Evolutionary conservation across 92 coral and sea anemone genomes (phyloP).

Genomic region (Actinernus sp.): DNA sequence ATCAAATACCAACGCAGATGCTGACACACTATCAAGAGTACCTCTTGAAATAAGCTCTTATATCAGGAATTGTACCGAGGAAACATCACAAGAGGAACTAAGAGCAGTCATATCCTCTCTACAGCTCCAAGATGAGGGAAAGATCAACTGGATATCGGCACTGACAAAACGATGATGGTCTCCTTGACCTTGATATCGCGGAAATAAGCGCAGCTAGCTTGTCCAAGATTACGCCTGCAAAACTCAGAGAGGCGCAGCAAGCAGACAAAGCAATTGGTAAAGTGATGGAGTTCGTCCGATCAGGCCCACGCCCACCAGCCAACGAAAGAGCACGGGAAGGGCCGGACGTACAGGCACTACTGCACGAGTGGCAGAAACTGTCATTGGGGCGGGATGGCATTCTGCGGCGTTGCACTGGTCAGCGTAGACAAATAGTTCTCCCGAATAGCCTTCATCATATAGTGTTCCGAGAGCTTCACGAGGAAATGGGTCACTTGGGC

Average conservation of each 20-base stretch:
- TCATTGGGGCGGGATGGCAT: conserved; percentile 49
- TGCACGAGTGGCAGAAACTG: conserved; percentile 64
- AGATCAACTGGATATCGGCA: no score
- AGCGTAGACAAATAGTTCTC: conserved; percentile 35
- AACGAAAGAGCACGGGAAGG: no score
- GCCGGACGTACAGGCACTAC: conserved; percentile 19
- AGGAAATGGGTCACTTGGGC: conserved; percentile 67
- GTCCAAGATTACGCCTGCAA: not conserved
- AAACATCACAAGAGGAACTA: no score
- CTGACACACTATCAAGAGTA: no score
- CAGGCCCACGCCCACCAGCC: conserved; percentile 8
- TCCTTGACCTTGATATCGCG: no score
- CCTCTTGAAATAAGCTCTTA: no score
- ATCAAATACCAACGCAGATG: no score
- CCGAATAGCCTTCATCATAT: conserved; percentile 26
- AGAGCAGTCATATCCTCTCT: no score
- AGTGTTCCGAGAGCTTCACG: conserved; percentile 44
- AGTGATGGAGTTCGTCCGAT: conserved; percentile 3
- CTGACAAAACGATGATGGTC: no score
- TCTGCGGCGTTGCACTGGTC: conserved; percentile 30
- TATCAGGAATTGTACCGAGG: no score
- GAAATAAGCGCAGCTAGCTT: not conserved
- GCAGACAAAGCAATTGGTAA: not conserved
- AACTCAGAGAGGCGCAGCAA: not conserved
- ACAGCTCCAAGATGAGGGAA: no score